A percentile compares a stretch with the other conserved stretches of the same genome.
These are phyloP conservation scores for Metellina segmentata DNA, from an alignment of 2,888 invertebrate species.

Conservation along the genomic window DNA sequence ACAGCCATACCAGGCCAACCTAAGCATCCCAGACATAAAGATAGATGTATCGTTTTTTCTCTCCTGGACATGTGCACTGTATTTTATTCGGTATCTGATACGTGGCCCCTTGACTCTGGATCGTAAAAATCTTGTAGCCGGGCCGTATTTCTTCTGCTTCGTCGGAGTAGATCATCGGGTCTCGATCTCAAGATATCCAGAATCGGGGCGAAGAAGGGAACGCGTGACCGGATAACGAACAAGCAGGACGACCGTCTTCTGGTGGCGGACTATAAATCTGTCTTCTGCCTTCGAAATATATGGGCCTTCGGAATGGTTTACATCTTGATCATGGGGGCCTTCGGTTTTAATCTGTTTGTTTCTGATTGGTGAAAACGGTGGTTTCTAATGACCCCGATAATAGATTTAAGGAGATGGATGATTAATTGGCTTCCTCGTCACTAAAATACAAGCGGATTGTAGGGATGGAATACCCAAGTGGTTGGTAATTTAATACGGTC, in stretches of 20 bases:
- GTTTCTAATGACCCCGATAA: constrained; percentile 64
- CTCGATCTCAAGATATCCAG: constrained; percentile 53
- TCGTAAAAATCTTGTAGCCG: constrained; percentile 63
- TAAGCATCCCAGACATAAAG: constrained; percentile 33
- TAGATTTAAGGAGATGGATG: constrained; percentile 29
- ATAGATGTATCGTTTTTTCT: constrained; percentile 31
- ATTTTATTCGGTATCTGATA: constrained; percentile 61
- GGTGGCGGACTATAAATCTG: constrained; percentile 46
- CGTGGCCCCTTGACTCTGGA: constrained; percentile 38
- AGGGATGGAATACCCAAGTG: no score
- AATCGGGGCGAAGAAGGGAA: constrained; percentile 3
- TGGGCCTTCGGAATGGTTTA: constrained; percentile 1
- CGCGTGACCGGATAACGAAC: constrained; percentile 67
- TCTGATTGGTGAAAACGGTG: neutral
- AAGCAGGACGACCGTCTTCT: constrained; percentile 19
- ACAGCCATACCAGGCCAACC: neutral
- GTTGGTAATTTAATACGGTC: no score
- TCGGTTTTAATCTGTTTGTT: constrained; percentile 30
- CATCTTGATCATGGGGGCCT: constrained; percentile 47
- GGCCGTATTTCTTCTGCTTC: constrained; percentile 65
- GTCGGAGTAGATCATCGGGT: constrained; percentile 57
- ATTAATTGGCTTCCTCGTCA: no score
- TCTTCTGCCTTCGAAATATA: constrained; percentile 34
- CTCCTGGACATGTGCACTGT: constrained; percentile 39
- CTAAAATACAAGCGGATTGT: no score